Percentiles rank a stretch among this genome's conserved stretches.
phyloP scores from a whole-genome alignment of 1,140 invertebrate genomes.

The Pseudomyrmex sp. region DNA sequence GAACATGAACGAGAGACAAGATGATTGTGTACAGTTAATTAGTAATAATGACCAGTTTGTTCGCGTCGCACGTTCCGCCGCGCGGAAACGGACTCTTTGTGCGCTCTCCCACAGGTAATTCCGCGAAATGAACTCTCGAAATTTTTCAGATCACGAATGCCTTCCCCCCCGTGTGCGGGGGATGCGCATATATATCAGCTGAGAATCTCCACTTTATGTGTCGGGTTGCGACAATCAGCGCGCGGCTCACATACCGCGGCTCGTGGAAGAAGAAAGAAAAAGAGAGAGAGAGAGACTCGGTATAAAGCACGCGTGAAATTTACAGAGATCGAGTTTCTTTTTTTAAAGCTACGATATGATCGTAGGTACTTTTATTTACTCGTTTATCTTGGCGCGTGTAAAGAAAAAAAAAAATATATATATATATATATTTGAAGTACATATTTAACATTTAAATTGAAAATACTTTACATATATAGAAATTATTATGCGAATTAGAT shows the following conservation, averaged over 20 bases:
- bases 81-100: background rate
- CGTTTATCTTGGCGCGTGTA: too few relatives aligned
- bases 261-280: background rate
- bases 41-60: constrained; percentile 43
- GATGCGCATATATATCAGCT: background rate
- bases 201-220: constrained; percentile 22
- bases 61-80: constrained; percentile 4
- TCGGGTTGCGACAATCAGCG: constrained; percentile 11
- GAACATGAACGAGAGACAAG: background rate
- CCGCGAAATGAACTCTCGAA: background rate
- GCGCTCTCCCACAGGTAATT: background rate
- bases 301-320: constrained; percentile 1
- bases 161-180: background rate
- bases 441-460: too few relatives aligned
- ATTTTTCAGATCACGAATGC: constrained; percentile 10
- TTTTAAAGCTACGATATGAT: too few relatives aligned
- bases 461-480: too few relatives aligned
- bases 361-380: too few relatives aligned
- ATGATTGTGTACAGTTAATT: constrained; percentile 33
- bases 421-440: too few relatives aligned
- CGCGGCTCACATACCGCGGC: background rate
- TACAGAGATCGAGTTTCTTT: background rate
- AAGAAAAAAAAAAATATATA: too few relatives aligned
- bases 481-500: too few relatives aligned
- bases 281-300: background rate